Conservation (phyloP, 1,140 invertebrate genomes). For the Trachelipus rathkii region DNA sequence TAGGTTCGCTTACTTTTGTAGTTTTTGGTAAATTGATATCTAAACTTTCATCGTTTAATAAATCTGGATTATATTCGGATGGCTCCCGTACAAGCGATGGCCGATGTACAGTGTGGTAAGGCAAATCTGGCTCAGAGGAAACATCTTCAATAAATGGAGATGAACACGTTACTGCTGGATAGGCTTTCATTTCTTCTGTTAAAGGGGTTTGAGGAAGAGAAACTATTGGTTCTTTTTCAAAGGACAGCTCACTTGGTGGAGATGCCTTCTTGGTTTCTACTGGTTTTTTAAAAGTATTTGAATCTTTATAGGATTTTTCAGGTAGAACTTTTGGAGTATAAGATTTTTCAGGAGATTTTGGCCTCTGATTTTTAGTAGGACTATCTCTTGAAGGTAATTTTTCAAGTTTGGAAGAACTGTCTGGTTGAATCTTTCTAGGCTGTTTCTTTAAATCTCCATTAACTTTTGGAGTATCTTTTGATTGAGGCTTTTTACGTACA, state of each 20-base stretch:
- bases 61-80: slow-evolving; percentile 36
- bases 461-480: slow-evolving; percentile 4
- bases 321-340: slow-evolving; percentile 21
- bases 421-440: background rate
- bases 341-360: slow-evolving; percentile 35
- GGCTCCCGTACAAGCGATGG: slow-evolving; percentile 43
- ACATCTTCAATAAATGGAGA: slow-evolving; percentile 42
- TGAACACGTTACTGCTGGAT: slow-evolving; percentile 27
- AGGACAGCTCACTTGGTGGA: background rate
- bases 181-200: slow-evolving; percentile 41
- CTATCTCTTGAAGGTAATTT: background rate
- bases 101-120: slow-evolving; percentile 38
- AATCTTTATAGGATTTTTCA: slow-evolving; percentile 18
- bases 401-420: background rate
- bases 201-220: slow-evolving; percentile 43
- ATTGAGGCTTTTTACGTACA: background rate
- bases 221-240: slow-evolving; percentile 33
- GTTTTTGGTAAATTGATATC: background rate
- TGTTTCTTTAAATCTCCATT: slow-evolving; percentile 12
- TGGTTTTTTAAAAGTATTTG: slow-evolving; percentile 8
- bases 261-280: background rate
- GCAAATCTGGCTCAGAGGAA: slow-evolving; percentile 37
- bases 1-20: background rate
- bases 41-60: background rate
- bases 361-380: slow-evolving; percentile 28